Conservation (phyloP, 1,140 invertebrate genomes). For the Penaeus indicus region DNA sequence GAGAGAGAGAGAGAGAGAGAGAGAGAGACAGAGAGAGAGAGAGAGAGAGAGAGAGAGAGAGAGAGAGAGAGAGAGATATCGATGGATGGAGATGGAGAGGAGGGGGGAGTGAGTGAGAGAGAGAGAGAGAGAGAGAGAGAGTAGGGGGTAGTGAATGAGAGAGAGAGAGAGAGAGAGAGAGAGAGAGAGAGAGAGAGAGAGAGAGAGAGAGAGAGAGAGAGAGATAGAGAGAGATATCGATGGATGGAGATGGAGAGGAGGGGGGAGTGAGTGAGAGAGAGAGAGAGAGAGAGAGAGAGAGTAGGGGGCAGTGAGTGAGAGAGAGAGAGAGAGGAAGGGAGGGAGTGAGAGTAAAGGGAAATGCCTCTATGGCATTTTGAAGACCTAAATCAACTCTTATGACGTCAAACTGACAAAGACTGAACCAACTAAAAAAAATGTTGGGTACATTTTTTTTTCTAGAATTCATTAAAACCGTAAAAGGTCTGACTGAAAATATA, state of each 20-base stretch:
- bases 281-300: slow-evolving; percentile 26
- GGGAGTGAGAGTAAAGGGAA: slow-evolving; percentile 3
- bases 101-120: neutral
- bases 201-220: too few relatives aligned
- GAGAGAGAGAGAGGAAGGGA: neutral
- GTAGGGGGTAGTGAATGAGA: neutral
- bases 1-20: neutral
- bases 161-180: too few relatives aligned
- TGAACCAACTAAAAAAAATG: neutral
- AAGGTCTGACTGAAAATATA: too few relatives aligned
- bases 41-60: slow-evolving; percentile 8
- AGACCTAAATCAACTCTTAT: neutral
- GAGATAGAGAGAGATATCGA: neutral
- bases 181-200: neutral
- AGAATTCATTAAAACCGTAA: too few relatives aligned
- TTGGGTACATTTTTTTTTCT: neutral
- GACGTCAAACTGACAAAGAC: neutral
- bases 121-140: slow-evolving; percentile 9
- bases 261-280: too few relatives aligned
- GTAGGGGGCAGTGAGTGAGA: neutral
- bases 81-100: neutral
- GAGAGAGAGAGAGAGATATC: neutral
- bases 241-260: too few relatives aligned
- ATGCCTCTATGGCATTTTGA: neutral
- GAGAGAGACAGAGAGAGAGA: neutral